Conservation (phyloP, 2,888 invertebrate genomes). For the Vanessa cardui region DNA sequence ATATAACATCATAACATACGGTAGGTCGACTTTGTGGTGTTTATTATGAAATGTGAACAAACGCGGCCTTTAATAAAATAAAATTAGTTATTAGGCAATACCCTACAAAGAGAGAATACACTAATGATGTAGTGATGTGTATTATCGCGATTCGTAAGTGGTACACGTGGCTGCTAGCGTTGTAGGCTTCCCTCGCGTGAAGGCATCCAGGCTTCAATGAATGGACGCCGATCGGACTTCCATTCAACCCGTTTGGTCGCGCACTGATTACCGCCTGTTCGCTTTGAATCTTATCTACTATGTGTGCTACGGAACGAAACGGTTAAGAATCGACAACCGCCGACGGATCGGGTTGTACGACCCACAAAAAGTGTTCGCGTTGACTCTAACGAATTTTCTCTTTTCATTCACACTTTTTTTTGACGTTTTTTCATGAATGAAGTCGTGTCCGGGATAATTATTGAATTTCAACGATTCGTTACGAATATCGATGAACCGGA, state of each 20-base stretch:
- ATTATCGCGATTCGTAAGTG: constrained; percentile 37
- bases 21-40: not conserved
- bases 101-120: not conserved
- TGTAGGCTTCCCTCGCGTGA: constrained; percentile 60
- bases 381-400: constrained; percentile 65
- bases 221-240: constrained; percentile 66
- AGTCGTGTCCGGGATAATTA: constrained; percentile 83
- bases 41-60: constrained; percentile 1
- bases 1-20: constrained; percentile 57
- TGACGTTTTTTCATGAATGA: constrained; percentile 77
- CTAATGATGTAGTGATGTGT: not conserved
- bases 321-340: constrained; percentile 48
- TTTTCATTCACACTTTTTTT: constrained; percentile 82
- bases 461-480: constrained; percentile 82
- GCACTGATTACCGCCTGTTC: constrained; percentile 76
- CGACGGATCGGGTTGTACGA: constrained; percentile 49
- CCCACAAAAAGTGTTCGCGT: constrained; percentile 67
- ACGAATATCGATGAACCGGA: constrained; percentile 83
- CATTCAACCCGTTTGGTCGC: constrained; percentile 80
- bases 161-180: constrained; percentile 39
- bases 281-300: constrained; percentile 79
- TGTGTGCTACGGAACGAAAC: constrained; percentile 61
- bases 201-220: constrained; percentile 75
- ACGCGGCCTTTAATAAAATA: not conserved
- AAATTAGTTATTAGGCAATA: not conserved